phyloP scores from a whole-genome alignment of 1,140 invertebrate genomes.

The Drosophila mayri region DNA sequence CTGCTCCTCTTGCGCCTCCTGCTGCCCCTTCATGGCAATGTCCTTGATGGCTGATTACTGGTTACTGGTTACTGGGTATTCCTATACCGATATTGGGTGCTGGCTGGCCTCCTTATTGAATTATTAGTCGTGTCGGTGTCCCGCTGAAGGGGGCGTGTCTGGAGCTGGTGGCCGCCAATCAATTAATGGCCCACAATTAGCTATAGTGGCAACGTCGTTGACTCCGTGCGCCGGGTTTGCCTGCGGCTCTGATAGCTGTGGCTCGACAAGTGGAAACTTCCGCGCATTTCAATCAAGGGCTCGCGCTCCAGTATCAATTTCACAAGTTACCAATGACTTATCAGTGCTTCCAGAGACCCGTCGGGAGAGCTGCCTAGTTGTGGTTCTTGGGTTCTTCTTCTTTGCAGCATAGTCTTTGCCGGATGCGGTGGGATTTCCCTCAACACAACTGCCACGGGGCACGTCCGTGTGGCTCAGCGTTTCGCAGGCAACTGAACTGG shows the following conservation, averaged over 20 bases:
- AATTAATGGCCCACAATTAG: constrained; percentile 52
- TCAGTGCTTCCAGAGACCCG: constrained; percentile 32
- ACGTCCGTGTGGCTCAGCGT: constrained; percentile 64
- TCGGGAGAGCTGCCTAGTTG: constrained; percentile 2
- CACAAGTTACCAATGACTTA: constrained; percentile 54
- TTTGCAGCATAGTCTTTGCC: neutral
- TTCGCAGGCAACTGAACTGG: constrained; percentile 57
- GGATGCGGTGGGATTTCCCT: neutral
- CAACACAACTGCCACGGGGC: constrained; percentile 3
- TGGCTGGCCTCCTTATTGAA: neutral
- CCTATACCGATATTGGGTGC: neutral
- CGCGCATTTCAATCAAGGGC: constrained; percentile 72
- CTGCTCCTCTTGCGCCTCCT: constrained; percentile 40
- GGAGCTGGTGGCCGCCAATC: constrained; percentile 41
- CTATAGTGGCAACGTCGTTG: constrained; percentile 51
- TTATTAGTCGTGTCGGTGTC: neutral
- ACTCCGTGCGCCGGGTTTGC: constrained; percentile 25
- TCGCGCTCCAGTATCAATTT: constrained; percentile 69
- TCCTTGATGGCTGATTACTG: neutral
- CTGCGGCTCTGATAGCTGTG: constrained; percentile 23
- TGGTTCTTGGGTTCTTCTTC: constrained; percentile 10
- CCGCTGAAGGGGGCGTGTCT: constrained; percentile 8
- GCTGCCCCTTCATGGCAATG: constrained; percentile 32
- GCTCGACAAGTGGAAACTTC: constrained; percentile 77
- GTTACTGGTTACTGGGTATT: neutral